A percentile compares a stretch with the other conserved stretches of the same genome.
Evolutionary conservation across 2,888 invertebrate genomes (phyloP).

Genomic region (Archips xylosteana): DNA sequence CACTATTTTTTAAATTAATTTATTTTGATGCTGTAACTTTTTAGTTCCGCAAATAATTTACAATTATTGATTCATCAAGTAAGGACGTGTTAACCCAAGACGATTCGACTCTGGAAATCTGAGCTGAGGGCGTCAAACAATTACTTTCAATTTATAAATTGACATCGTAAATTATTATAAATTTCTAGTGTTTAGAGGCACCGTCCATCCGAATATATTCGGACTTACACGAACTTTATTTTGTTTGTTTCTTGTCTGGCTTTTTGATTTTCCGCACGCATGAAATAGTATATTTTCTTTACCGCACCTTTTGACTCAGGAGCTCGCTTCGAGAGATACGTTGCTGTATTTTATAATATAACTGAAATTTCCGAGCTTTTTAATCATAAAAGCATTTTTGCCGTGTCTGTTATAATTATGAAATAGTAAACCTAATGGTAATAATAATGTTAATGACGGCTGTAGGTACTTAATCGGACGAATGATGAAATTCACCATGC

Average conservation of each 20-base stretch:
- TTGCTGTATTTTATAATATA: too few relatives aligned
- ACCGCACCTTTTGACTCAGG: too few relatives aligned
- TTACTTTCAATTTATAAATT: not conserved
- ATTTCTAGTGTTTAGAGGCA: not conserved
- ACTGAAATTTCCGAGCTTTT: too few relatives aligned
- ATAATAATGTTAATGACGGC: too few relatives aligned
- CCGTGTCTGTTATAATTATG: too few relatives aligned
- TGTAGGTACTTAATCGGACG: too few relatives aligned
- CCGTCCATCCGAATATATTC: too few relatives aligned
- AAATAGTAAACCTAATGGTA: too few relatives aligned
- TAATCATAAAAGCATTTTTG: too few relatives aligned
- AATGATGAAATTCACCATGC: not conserved
- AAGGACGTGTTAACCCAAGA: not conserved
- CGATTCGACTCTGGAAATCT: not conserved
- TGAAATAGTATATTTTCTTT: too few relatives aligned
- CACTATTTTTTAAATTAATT: slow-evolving; percentile 67
- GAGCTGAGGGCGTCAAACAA: not conserved
- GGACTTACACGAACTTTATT: too few relatives aligned
- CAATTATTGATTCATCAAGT: not conserved
- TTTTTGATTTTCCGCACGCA: not conserved
- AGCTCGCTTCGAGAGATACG: too few relatives aligned
- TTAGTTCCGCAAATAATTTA: slow-evolving; percentile 54
- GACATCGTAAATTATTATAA: not conserved
- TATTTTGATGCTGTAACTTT: slow-evolving; percentile 58
- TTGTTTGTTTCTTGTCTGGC: not conserved